Evolutionary conservation across 2,113 vertebrate genomes (phyloP).

Genomic region (Pterocles orientalis): DNA sequence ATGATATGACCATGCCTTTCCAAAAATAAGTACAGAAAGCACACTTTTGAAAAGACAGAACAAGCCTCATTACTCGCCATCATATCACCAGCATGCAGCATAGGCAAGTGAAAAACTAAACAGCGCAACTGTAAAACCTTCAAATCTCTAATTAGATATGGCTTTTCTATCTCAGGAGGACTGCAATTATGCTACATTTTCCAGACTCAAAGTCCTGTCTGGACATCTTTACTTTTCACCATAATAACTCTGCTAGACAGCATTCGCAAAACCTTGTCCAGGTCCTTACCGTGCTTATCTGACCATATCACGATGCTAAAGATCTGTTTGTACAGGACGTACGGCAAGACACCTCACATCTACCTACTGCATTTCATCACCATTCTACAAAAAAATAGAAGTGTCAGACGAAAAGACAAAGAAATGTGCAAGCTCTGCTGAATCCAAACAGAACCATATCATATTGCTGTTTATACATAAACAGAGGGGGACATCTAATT

Average conservation of each 20-base stretch:
- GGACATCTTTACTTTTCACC: constrained; percentile 35
- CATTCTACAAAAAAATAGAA: background rate
- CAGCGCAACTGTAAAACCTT: background rate
- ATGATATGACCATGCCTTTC: background rate
- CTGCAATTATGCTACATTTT: constrained; percentile 8
- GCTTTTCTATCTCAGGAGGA: constrained; percentile 10
- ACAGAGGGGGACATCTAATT: background rate
- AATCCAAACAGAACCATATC: background rate
- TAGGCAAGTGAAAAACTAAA: background rate
- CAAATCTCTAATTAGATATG: constrained; percentile 9
- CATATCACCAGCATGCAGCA: background rate
- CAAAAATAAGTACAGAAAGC: background rate
- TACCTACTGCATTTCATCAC: background rate
- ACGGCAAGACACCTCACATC: background rate
- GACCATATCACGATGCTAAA: background rate
- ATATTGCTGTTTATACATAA: background rate
- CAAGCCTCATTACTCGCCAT: background rate
- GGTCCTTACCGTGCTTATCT: background rate
- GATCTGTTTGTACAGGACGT: background rate
- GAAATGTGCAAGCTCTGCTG: background rate
- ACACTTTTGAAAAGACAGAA: background rate
- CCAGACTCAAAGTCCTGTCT: constrained; percentile 21
- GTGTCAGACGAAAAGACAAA: background rate
- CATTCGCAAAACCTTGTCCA: background rate
- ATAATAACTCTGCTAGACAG: background rate